A percentile compares a stretch with the other conserved stretches of the same genome.
Evolutionary conservation across 2,888 invertebrate species (phyloP).

Genomic region (Merodon equestris): DNA sequence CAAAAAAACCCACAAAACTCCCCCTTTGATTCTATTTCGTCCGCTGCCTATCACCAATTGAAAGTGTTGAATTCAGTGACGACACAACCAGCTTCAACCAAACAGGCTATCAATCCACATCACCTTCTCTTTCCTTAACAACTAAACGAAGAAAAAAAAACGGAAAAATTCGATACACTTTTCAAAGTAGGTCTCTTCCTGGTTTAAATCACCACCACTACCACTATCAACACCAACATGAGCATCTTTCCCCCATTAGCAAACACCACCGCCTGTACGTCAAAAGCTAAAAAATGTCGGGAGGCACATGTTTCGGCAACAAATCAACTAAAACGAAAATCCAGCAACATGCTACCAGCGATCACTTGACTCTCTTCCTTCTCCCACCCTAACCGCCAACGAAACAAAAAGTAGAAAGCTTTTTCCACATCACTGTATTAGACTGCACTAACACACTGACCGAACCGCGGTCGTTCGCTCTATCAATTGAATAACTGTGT

Average conservation of each 20-base stretch:
- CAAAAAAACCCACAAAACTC: no score
- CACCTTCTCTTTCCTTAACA: background rate
- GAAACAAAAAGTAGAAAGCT: slow-evolving; percentile 30
- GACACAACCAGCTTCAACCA: background rate
- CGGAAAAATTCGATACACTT: slow-evolving; percentile 30
- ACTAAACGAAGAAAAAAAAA: no score
- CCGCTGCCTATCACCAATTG: no score
- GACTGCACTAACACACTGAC: slow-evolving; percentile 42
- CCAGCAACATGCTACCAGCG: slow-evolving; percentile 48
- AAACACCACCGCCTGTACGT: slow-evolving; percentile 5
- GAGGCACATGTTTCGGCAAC: slow-evolving; percentile 34
- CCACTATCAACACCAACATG: slow-evolving; percentile 14
- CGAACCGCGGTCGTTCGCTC: slow-evolving; percentile 62
- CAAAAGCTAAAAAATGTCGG: background rate
- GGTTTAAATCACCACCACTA: slow-evolving; percentile 22
- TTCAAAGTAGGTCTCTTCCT: slow-evolving; percentile 62
- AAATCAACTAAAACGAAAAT: background rate
- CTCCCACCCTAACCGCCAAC: slow-evolving; percentile 35
- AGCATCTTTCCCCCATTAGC: slow-evolving; percentile 7
- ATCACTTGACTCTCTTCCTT: slow-evolving; percentile 54
- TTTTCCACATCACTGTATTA: slow-evolving; percentile 11
- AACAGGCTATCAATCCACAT: background rate
- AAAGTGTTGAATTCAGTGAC: no score
- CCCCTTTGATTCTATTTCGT: no score
- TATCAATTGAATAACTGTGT: slow-evolving; percentile 69